Evolutionary conservation across 2,888 invertebrate species (phyloP).

Genomic region (Scaptomyza polygonia): DNA sequence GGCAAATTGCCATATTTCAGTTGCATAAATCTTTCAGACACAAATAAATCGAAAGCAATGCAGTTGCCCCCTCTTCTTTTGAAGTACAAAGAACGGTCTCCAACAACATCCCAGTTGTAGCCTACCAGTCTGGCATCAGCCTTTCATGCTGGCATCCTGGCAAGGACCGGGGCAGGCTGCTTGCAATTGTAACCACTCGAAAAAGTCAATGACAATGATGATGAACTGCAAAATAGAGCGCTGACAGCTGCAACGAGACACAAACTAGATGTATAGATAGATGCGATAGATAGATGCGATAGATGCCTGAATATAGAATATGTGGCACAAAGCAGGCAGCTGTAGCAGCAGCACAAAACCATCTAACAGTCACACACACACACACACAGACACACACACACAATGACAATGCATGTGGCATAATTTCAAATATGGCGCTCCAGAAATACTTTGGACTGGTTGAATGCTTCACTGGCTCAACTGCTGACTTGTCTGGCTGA

Average conservation of each 20-base stretch:
- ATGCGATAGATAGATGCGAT: slow-evolving; percentile 32
- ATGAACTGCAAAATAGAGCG: slow-evolving; percentile 79
- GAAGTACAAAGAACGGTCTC: not conserved
- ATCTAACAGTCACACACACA: slow-evolving; percentile 7
- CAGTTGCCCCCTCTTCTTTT: slow-evolving; percentile 39
- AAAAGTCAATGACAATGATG: slow-evolving; percentile 79
- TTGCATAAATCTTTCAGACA: slow-evolving; percentile 66
- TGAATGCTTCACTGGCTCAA: slow-evolving; percentile 62
- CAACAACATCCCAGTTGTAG: slow-evolving; percentile 13
- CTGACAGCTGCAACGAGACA: slow-evolving; percentile 79
- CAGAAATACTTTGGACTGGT: slow-evolving; percentile 74
- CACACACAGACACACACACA: slow-evolving; percentile 16
- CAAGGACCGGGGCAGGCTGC: slow-evolving; percentile 28
- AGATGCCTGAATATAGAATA: slow-evolving; percentile 49
- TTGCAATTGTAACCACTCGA: slow-evolving; percentile 78
- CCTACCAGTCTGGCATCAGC: slow-evolving; percentile 12
- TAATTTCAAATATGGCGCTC: slow-evolving; percentile 77
- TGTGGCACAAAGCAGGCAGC: slow-evolving; percentile 44
- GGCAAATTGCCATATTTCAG: slow-evolving; percentile 53
- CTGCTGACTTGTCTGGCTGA: slow-evolving; percentile 32
- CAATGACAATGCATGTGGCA: slow-evolving; percentile 64
- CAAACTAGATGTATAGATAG: slow-evolving; percentile 56
- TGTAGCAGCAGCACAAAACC: not conserved
- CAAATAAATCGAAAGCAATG: slow-evolving; percentile 76
- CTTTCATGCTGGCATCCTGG: slow-evolving; percentile 4